Evolutionary conservation across 1,140 invertebrate genomes (phyloP).

Genomic region (Drosophila ironensis): DNA sequence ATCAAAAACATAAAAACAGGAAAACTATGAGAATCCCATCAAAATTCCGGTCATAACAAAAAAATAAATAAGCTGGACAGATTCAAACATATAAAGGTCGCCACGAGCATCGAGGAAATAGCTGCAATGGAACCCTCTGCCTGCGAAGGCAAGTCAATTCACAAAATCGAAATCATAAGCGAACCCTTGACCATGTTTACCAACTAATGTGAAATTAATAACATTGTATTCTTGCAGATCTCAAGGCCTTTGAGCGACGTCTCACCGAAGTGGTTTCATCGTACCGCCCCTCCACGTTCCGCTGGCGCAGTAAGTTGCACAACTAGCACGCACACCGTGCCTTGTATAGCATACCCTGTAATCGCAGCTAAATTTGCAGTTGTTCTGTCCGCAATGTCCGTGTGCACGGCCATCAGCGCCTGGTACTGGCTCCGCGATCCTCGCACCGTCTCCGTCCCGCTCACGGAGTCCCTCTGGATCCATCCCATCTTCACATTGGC

Average conservation of each 20-base stretch:
- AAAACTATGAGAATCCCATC: constrained; percentile 65
- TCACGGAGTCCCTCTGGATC: constrained; percentile 95
- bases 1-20: constrained; percentile 44
- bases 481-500: constrained; percentile 98
- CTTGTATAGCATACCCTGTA: neutral
- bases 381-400: constrained; percentile 90
- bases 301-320: constrained; percentile 93
- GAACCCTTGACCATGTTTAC: constrained; percentile 42
- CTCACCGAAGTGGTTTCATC: constrained; percentile 98
- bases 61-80: constrained; percentile 68
- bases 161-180: too few species aligned
- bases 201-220: constrained; percentile 2
- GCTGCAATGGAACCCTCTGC: constrained; percentile 78
- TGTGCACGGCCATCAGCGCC: constrained; percentile 95
- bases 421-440: constrained; percentile 98
- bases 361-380: constrained; percentile 83
- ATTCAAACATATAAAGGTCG: constrained; percentile 57
- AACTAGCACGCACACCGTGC: neutral
- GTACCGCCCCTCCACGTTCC: constrained; percentile 93
- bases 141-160: constrained; percentile 63
- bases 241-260: constrained; percentile 97
- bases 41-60: constrained; percentile 47
- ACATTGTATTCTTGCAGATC: constrained; percentile 85
- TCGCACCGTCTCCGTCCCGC: constrained; percentile 91
- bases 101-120: constrained; percentile 74